A percentile compares a stretch with the other conserved stretches of the same genome.
Conservation (phyloP, 2,113 vertebrate genomes). For the Hemichromis elongatus region DNA sequence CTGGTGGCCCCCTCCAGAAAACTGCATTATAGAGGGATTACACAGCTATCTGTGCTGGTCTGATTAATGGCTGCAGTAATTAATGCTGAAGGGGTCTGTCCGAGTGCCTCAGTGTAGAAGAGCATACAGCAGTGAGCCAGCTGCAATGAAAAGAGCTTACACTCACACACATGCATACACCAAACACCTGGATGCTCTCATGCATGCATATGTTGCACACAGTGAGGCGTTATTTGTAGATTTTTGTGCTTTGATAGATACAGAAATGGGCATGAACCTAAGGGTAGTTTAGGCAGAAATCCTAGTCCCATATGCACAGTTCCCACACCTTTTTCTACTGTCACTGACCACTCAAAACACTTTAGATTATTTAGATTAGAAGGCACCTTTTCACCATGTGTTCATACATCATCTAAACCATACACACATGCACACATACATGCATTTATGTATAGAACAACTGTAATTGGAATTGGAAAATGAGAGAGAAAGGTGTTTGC, state of each 20-base stretch:
- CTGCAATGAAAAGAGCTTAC: constrained; percentile 30
- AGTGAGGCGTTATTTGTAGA: not conserved
- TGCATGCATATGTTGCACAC: constrained; percentile 18
- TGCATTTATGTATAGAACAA: not conserved
- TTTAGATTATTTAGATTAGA: not conserved
- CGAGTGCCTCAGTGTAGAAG: constrained; percentile 62
- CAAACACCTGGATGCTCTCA: constrained; percentile 45
- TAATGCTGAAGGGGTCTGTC: constrained; percentile 76
- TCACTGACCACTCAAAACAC: not conserved
- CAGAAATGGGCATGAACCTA: not conserved
- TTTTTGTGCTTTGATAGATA: not conserved
- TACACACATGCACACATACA: not conserved
- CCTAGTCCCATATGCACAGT: not conserved
- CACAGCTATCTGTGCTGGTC: constrained; percentile 68
- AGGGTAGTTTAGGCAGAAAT: not conserved
- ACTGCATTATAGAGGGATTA: constrained; percentile 74
- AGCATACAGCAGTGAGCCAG: constrained; percentile 60
- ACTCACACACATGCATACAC: not conserved
- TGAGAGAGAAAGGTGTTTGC: not conserved
- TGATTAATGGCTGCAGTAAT: constrained; percentile 79
- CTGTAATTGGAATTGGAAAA: not conserved
- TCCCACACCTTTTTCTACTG: not conserved
- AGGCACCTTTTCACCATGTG: not conserved
- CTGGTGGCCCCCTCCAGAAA: constrained; percentile 65
- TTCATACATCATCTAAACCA: not conserved